Evolutionary conservation across 2,888 invertebrate genomes (phyloP).

Genomic region (Azorinus chamasolen): DNA sequence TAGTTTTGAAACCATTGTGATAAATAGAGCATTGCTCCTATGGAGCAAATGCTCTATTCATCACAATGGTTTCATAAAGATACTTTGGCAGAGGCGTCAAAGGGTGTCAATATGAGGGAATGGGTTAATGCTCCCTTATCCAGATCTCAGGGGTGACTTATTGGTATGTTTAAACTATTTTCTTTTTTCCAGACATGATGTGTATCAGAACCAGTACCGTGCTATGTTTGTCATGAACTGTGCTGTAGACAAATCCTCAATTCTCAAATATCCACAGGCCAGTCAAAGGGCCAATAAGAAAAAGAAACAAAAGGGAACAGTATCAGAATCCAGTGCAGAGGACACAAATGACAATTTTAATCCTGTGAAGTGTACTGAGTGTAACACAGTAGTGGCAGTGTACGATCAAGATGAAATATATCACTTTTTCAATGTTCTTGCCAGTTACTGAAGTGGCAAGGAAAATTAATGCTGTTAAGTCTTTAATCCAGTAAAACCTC

Average conservation of each 20-base stretch:
- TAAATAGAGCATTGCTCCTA: too few species aligned
- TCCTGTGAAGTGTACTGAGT: constrained; percentile 88
- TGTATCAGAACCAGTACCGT: constrained; percentile 88
- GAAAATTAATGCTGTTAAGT: too few species aligned
- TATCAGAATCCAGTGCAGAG: constrained; percentile 29
- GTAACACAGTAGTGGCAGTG: constrained; percentile 88
- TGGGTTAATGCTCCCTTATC: too few species aligned
- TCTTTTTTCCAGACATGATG: constrained; percentile 86
- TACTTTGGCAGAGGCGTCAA: too few species aligned
- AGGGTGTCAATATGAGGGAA: too few species aligned
- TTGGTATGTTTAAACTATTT: too few species aligned
- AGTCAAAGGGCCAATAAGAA: constrained; percentile 76
- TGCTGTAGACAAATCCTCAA: constrained; percentile 85
- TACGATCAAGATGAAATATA: constrained; percentile 88
- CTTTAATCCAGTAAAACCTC: too few species aligned
- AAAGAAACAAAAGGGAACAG: constrained; percentile 59
- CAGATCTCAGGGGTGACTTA: too few species aligned
- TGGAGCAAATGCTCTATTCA: too few species aligned
- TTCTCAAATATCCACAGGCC: constrained; percentile 82
- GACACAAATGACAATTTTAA: constrained; percentile 87
- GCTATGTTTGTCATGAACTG: constrained; percentile 90
- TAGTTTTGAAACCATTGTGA: too few species aligned
- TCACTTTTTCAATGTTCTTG: constrained; percentile 89
- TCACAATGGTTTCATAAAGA: too few species aligned
- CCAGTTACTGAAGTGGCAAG: constrained; percentile 85